A percentile compares a stretch with the other conserved stretches of the same genome.
Evolutionary conservation across 1,140 invertebrate species (phyloP).

Genomic region (Apis cerana): DNA sequence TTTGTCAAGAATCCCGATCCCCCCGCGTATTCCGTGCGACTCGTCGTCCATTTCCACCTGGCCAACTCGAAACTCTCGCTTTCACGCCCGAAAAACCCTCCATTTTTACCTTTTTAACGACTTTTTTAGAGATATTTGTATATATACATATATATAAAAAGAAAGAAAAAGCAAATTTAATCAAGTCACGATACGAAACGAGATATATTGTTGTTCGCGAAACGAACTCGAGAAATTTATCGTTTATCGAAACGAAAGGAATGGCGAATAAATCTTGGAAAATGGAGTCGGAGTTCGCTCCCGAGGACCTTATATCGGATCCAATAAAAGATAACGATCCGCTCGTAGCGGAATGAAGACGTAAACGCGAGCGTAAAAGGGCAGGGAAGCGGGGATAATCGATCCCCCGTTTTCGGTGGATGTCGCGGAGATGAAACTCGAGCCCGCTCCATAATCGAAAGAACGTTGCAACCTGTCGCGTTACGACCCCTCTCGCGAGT

Average conservation of each 20-base stretch:
- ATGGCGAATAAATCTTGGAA: not conserved
- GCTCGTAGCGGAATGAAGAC: constrained; percentile 45
- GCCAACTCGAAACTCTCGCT: too few species aligned
- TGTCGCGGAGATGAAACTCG: constrained; percentile 45
- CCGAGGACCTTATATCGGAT: constrained; percentile 21
- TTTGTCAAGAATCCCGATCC: constrained; percentile 56
- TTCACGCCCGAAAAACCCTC: too few species aligned
- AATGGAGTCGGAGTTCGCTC: not conserved
- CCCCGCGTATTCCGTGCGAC: not conserved
- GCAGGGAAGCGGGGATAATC: constrained; percentile 44
- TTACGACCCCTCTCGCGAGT: constrained; percentile 16
- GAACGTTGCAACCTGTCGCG: constrained; percentile 35
- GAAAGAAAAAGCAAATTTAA: too few species aligned
- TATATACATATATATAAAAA: too few species aligned
- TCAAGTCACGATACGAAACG: too few species aligned
- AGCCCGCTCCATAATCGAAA: constrained; percentile 38
- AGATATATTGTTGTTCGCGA: too few species aligned
- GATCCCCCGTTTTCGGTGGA: constrained; percentile 42
- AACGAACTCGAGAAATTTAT: too few species aligned
- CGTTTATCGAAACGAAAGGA: not conserved
- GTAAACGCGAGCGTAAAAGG: constrained; percentile 44
- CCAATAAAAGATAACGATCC: not conserved
- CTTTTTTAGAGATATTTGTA: too few species aligned
- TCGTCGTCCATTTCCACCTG: too few species aligned
- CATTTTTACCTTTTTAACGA: too few species aligned